Evolutionary conservation across 1,140 invertebrate genomes (phyloP).

Genomic region (Prorops nasuta): DNA sequence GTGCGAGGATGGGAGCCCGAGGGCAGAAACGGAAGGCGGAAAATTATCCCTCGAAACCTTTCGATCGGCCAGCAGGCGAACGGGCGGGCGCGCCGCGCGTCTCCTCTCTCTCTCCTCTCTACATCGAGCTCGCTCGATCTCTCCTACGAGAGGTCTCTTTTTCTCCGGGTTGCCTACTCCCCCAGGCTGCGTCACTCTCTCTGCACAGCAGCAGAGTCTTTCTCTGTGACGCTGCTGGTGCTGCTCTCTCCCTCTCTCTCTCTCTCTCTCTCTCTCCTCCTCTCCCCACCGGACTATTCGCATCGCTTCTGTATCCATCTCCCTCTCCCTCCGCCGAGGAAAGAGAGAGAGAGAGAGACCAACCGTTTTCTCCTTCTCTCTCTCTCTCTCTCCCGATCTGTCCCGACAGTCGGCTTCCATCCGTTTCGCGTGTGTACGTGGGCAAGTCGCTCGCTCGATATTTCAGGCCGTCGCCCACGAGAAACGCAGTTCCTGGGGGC

Average conservation of each 20-base stretch:
- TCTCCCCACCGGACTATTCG: not conserved
- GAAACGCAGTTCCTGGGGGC: slow-evolving; percentile 35
- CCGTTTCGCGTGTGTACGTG: slow-evolving; percentile 31
- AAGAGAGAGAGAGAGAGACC: no score
- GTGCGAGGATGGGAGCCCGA: no score
- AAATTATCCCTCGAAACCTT: slow-evolving; percentile 30
- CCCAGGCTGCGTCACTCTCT: no score
- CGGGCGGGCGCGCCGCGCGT: no score
- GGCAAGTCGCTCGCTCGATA: slow-evolving; percentile 38
- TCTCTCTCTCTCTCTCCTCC: not conserved
- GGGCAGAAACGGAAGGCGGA: slow-evolving; percentile 24
- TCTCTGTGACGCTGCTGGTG: no score
- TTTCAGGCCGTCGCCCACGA: slow-evolving; percentile 37
- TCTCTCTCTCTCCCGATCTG: not conserved
- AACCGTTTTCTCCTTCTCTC: not conserved
- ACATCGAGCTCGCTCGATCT: no score
- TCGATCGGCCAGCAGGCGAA: no score
- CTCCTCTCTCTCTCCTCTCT: slow-evolving; percentile 17
- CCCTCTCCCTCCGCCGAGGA: no score
- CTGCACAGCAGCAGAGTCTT: no score
- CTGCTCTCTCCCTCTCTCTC: slow-evolving; percentile 5
- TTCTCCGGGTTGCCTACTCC: no score
- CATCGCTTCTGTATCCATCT: not conserved
- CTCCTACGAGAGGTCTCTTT: no score
- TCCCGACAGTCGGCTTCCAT: slow-evolving; percentile 30